Evolutionary conservation across 2,113 vertebrate species (phyloP).

Genomic region (Saccopteryx leptura): DNA sequence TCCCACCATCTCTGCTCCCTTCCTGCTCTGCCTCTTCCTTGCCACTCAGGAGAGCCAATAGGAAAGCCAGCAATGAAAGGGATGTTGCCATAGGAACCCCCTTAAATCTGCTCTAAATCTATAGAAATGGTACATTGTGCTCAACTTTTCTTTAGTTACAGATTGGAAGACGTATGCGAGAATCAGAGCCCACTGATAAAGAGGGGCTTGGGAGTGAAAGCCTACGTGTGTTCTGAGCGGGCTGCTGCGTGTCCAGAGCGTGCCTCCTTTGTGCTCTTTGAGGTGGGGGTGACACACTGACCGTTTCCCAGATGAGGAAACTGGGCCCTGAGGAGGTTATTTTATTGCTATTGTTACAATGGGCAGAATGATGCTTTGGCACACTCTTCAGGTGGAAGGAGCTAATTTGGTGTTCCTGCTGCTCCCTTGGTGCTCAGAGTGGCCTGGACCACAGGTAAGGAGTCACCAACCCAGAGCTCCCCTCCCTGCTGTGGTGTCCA

Average conservation of each 20-base stretch:
- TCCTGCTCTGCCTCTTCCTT: background rate
- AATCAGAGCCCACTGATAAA: background rate
- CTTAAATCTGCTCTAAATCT: background rate
- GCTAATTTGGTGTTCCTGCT: background rate
- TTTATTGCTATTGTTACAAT: background rate
- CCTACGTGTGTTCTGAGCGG: background rate
- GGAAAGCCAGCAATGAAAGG: background rate
- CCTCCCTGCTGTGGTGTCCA: background rate
- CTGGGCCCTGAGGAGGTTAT: background rate
- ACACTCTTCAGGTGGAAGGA: background rate
- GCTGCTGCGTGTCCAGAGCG: accelerated
- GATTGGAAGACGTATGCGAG: background rate
- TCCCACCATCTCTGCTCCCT: accelerated
- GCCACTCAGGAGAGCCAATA: background rate
- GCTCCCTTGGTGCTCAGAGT: background rate
- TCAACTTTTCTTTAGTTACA: background rate
- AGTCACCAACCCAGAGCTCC: background rate
- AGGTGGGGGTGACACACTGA: background rate
- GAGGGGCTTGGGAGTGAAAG: background rate
- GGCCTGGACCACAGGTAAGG: background rate
- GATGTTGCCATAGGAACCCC: background rate
- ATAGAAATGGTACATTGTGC: background rate
- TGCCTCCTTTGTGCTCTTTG: background rate
- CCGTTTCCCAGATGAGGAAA: background rate
- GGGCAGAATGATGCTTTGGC: background rate